phyloP scores from a whole-genome alignment of 1,140 invertebrate species.

The Harpegnathos saltator region DNA sequence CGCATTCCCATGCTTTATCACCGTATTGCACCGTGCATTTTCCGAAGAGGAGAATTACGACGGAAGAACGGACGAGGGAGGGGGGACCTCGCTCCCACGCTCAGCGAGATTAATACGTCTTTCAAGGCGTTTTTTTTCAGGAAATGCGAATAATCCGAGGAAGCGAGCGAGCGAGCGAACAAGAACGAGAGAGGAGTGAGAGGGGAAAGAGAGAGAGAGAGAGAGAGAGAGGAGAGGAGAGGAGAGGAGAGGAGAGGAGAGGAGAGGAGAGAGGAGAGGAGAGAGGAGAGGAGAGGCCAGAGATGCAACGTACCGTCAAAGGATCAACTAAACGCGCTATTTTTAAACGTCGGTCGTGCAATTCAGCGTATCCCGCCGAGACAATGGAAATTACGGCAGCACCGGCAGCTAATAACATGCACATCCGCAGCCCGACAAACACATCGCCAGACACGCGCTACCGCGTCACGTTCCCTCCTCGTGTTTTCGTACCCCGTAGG shows the following conservation, averaged over 20 bases:
- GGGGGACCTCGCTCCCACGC: not conserved
- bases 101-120: conserved; percentile 35
- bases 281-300: too few relatives aligned
- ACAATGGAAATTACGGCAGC: conserved; percentile 7
- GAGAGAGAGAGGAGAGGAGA: too few relatives aligned
- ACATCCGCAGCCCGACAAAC: conserved; percentile 31
- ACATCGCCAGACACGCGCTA: not conserved
- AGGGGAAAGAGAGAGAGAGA: too few relatives aligned
- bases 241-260: too few relatives aligned
- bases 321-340: not conserved
- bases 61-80: not conserved
- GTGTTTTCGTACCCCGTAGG: conserved; percentile 38
- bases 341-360: not conserved
- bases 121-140: conserved; percentile 14
- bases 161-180: not conserved
- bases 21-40: conserved; percentile 53
- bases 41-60: conserved; percentile 43
- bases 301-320: too few relatives aligned
- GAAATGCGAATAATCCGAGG: conserved; percentile 1
- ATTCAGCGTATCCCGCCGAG: not conserved
- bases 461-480: not conserved
- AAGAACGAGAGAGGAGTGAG: too few relatives aligned
- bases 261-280: too few relatives aligned
- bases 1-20: conserved; percentile 59
- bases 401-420: conserved; percentile 3